Base-by-base conservation (phyloP, 2,113 vertebrate genomes). In the Rostratula benghalensis region DNA sequence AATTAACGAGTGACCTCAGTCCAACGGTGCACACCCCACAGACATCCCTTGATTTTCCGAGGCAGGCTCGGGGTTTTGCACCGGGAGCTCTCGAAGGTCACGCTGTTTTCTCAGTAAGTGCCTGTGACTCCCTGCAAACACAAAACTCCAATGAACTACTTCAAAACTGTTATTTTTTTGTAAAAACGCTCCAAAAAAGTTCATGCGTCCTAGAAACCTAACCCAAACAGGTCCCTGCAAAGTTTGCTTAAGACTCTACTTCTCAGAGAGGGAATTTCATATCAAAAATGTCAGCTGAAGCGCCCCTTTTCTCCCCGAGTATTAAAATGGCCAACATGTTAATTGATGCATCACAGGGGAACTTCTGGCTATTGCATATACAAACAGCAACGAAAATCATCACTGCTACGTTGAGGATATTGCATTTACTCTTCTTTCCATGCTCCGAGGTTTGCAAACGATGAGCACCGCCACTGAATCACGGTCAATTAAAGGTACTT, bases 1-100 rank as follows among this genome's bases (percentile, higher is more conserved):
- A 91, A 81, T 25, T 54, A 85, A 46, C 1, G 1, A 95, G 48
- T 5, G 4, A 48, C 9, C 16, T 60, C 67, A 74, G 3, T 50
- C 28, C 50, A n/a, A 63, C 6, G 2, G 4, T 0, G 4, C 8
- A 57, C 18, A 67, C 4, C 21, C 2, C 7, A 19, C 13, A 65
- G n/a, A 83, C 37, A 30, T 83, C 79, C 63, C 22, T 67, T 59
- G 46, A 37, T 90, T 39, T 89, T 45, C 71, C 41, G 64, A 9
- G 25, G 30, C 57, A 70, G 46, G 31, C 30, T 14, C 21, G 3
- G 61, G 57, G 65, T 51, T 89, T 70, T 89, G 59, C 57, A 83
- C 13, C 23, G 2, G 8, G 51, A 54, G 35, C 57, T 61, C 84
- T 50, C 3, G 1, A 39, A 85, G 31, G 41, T 41, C 57, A 76